phyloP scores from a whole-genome alignment of 1,140 invertebrate species.

The Cydia pomonella region DNA sequence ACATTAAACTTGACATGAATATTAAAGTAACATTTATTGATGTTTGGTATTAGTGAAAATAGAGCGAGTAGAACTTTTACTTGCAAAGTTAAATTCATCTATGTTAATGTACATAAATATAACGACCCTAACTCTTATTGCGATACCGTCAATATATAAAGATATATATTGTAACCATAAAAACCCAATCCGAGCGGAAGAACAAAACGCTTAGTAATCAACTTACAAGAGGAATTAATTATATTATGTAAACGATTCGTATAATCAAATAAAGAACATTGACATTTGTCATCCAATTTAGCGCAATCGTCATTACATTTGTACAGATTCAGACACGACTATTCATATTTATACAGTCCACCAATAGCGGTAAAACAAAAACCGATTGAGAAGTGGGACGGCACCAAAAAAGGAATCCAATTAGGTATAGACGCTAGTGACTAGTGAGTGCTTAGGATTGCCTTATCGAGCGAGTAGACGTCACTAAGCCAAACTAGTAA shows the following conservation, averaged over 20 bases:
- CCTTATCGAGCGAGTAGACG: not conserved
- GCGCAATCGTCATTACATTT: not conserved
- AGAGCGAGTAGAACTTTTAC: too few relatives aligned
- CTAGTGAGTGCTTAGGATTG: not conserved
- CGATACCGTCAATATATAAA: too few relatives aligned
- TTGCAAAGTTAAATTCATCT: too few relatives aligned
- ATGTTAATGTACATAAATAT: too few relatives aligned
- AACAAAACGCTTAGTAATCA: not conserved
- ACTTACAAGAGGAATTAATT: not conserved
- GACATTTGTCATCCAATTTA: conserved; percentile 4
- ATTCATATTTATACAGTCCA: not conserved
- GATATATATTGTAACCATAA: not conserved
- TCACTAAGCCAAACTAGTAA: not conserved
- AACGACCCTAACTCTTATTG: too few relatives aligned
- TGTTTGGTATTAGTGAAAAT: too few relatives aligned
- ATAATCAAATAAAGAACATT: conserved; percentile 1
- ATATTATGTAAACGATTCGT: not conserved
- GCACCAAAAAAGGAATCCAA: conserved; percentile 27
- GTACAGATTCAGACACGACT: conserved; percentile 2
- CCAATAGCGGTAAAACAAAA: conserved; percentile 4
- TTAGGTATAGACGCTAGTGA: conserved; percentile 18
- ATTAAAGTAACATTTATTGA: too few relatives aligned
- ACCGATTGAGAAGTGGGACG: conserved; percentile 12
- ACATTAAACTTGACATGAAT: too few relatives aligned
- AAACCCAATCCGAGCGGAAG: not conserved